These are phyloP conservation scores for Aurelia sp. DNA, from an alignment of 30 jellyfish, hydroid and myxozoan species.

Conservation along the genomic window DNA sequence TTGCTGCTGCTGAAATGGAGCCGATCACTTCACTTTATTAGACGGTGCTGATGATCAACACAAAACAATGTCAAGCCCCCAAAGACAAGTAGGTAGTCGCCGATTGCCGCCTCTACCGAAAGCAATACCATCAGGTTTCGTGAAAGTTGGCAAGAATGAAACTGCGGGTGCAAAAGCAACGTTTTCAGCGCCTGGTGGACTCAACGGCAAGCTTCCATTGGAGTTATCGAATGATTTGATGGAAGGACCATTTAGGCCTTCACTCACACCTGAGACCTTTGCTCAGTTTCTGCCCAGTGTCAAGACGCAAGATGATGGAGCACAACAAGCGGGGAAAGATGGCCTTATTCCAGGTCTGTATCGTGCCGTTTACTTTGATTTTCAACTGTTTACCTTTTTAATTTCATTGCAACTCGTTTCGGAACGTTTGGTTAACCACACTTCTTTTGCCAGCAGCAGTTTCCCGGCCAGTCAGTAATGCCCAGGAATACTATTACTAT, in stretches of 20 bases:
- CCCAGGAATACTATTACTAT: no score
- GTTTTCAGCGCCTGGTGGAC: conserved; percentile 11
- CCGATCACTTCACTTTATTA: background rate
- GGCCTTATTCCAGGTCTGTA: conserved; percentile 54
- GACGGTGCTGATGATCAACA: background rate
- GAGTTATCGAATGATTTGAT: conserved; percentile 59
- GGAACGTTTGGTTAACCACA: conserved; percentile 23
- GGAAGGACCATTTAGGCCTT: conserved; percentile 86
- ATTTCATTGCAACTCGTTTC: background rate
- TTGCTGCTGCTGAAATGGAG: background rate
- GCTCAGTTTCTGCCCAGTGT: conserved; percentile 12
- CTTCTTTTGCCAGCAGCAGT: no score
- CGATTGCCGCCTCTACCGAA: conserved; percentile 91
- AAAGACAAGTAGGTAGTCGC: conserved; percentile 88
- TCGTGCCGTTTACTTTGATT: background rate
- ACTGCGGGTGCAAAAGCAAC: conserved; percentile 15
- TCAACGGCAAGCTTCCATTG: conserved; percentile 22
- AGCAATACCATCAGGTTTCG: conserved; percentile 39
- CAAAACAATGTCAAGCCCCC: conserved; percentile 85
- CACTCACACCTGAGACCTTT: conserved; percentile 63
- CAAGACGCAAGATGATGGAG: background rate
- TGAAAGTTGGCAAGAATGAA: conserved; percentile 48
- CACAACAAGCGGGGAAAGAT: conserved; percentile 7
- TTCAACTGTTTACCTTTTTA: background rate
- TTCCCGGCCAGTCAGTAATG: no score